Evolutionary conservation across 2,888 invertebrate genomes (phyloP).

Genomic region (Brachyptera risi): DNA sequence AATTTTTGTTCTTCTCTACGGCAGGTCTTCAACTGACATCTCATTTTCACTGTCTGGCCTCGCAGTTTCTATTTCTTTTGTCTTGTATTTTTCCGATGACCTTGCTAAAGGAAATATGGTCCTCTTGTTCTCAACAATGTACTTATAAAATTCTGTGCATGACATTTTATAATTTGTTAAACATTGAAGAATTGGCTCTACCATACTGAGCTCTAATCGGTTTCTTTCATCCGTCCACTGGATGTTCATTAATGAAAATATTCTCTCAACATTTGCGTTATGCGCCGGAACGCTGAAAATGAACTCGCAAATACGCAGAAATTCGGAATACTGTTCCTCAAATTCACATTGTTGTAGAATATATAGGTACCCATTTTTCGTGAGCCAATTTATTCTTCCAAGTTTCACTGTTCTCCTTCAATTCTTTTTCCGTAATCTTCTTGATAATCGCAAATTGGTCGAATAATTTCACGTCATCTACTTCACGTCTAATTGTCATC

Average conservation of each 20-base stretch:
- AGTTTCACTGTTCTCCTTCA: no score
- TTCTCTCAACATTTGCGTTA: constrained; percentile 3
- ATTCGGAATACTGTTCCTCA: background rate
- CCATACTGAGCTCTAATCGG: background rate
- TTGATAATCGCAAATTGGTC: no score
- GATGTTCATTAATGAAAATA: constrained; percentile 3
- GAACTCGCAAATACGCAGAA: constrained; percentile 6
- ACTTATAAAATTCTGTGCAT: background rate
- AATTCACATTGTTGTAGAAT: background rate
- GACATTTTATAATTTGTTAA: constrained; percentile 4
- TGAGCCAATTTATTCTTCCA: no score
- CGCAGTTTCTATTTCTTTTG: no score
- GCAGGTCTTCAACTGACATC: no score
- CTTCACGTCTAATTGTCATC: no score
- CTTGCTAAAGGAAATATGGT: no score
- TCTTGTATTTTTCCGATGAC: no score
- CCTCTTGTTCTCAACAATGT: constrained; percentile 1
- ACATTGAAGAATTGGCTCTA: background rate
- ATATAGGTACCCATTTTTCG: no score
- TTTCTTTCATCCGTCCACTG: constrained; percentile 7
- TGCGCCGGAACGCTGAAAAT: background rate
- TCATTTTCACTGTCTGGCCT: no score
- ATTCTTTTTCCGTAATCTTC: no score
- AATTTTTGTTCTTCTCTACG: no score
- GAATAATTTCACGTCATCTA: background rate